Base-by-base conservation (phyloP, 1,140 invertebrate species). In the Varroa destructor region DNA sequence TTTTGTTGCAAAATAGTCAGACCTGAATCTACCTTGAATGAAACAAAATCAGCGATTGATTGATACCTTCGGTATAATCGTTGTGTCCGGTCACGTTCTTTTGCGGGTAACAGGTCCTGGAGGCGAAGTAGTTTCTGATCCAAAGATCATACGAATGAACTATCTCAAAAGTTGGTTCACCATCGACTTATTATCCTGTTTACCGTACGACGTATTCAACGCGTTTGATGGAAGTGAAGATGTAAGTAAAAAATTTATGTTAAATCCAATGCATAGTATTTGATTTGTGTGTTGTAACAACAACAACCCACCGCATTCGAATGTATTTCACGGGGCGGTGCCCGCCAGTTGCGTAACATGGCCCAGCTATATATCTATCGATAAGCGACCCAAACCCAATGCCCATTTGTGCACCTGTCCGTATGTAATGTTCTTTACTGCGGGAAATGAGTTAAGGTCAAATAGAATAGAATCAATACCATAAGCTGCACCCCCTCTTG, bases 201-300 rank as follows among this genome's bases (percentile, higher is more conserved):
- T 99, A 79, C 97, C 97, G 72, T 99, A 99, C 80, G 97, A 99
- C 83, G 95, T 99, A 74, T 99, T 99, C 86, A 99, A 99, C 82
- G 96, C 96, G 73, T 99, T 99, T 83, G 94, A 97, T 82, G 91
- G 96, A 81, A 93, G 95, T 78, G 95, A 99, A 84, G 93, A 98
- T 79, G 89, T 91, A 84, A 88, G 88, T 87, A 77, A 64, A 25
- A 25, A 25, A 25, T 25, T 72, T 74, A 73, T 73, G 8, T 72
- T 25, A 25, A 25, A 36, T 3, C 3, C 42, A 73, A 75, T 25
- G 54, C 72, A 57, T 74, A 6, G 25, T 5, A 40, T 36, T n/a
- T 3, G 42, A 42, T 1, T 72, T 74, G 6, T 43, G 14, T 54
- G 56, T 56, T 14, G 46, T 54, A 46, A 25, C 71, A 37, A 10